phyloP scores from a whole-genome alignment of 2,888 invertebrate genomes.

The Ramazzottius varieornatus region DNA sequence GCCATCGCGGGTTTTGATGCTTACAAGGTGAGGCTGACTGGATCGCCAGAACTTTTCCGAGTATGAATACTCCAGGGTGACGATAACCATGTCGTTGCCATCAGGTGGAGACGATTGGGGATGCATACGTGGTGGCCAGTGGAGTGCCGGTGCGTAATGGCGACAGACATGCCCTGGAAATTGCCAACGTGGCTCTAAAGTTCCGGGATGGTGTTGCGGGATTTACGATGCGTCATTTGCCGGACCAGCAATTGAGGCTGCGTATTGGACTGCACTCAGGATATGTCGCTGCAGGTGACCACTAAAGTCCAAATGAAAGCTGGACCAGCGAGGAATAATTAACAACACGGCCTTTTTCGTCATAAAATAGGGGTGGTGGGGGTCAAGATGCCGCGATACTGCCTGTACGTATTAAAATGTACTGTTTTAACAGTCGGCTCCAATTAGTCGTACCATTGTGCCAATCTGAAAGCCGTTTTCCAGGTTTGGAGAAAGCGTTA shows the following conservation, averaged over 20 bases:
- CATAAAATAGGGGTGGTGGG: not conserved
- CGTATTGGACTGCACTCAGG: constrained; percentile 1
- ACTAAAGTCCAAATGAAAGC: too few relatives aligned
- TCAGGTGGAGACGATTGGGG: constrained; percentile 1
- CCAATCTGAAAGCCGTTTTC: too few relatives aligned
- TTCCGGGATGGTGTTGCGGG: not conserved
- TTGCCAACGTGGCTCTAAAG: not conserved
- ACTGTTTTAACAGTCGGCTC: too few relatives aligned
- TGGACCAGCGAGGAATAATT: too few relatives aligned
- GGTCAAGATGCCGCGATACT: constrained; percentile 1
- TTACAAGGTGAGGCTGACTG: not conserved
- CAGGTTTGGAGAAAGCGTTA: not conserved
- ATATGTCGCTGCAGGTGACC: too few relatives aligned
- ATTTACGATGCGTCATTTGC: not conserved
- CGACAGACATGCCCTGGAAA: not conserved
- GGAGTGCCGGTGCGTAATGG: not conserved
- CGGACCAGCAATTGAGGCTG: not conserved
- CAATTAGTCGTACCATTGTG: too few relatives aligned
- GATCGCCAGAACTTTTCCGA: too few relatives aligned
- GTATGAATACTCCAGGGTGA: not conserved
- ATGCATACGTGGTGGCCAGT: not conserved
- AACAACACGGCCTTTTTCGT: too few relatives aligned
- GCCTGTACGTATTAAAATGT: not conserved
- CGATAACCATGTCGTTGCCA: not conserved
- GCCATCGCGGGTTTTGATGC: not conserved